phyloP scores from a whole-genome alignment of 2,797 vertebrate genomes.

The Aphelocoma californica region DNA sequence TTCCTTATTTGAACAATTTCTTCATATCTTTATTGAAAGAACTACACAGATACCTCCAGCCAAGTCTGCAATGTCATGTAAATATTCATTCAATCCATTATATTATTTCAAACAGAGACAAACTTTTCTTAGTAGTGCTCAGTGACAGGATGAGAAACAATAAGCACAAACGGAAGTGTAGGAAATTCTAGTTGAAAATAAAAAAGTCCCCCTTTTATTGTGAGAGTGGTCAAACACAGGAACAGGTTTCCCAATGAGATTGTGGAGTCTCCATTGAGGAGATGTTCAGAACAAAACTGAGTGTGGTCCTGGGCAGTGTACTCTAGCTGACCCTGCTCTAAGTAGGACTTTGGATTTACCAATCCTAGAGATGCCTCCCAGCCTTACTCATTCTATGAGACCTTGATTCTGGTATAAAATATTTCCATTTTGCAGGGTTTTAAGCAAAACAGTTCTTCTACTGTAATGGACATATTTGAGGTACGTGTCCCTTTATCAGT shows the following conservation, averaged over 20 bases:
- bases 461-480: not conserved
- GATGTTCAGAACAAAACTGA: not conserved
- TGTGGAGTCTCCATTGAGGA: not conserved
- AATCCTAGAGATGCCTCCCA: not conserved
- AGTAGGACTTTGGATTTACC: not conserved
- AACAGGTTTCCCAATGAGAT: not conserved
- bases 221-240: not conserved
- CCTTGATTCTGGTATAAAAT: not conserved
- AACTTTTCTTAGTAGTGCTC: not conserved
- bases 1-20: not conserved
- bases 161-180: not conserved
- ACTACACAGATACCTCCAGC: not conserved
- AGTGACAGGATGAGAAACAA: not conserved
- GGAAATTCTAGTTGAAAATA: not conserved
- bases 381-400: not conserved
- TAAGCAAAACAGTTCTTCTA: not conserved
- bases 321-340: not conserved
- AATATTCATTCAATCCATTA: not conserved
- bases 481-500: not conserved
- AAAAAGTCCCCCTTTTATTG: not conserved
- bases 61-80: not conserved
- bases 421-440: not conserved
- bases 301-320: not conserved
- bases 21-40: not conserved
- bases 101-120: not conserved